Evolutionary conservation across 2,113 vertebrate genomes (phyloP), one percentile per base, ranked within the genome.

Genomic region (Peromyscus polionotus): DNA sequence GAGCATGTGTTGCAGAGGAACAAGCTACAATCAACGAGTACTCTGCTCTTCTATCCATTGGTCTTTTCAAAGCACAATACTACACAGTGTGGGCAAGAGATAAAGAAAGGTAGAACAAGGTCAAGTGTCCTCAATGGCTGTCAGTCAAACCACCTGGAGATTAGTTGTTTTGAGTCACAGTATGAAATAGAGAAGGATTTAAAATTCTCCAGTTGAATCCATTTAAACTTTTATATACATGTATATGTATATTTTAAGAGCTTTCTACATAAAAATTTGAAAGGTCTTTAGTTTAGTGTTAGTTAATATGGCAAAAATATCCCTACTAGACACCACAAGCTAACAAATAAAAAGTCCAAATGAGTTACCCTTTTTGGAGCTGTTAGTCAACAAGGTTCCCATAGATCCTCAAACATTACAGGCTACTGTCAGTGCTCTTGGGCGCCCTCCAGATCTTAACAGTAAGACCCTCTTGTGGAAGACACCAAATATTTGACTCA

Each of bases 71-170:
- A 54, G 31, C 14, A 24, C 67, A 39, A 33, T 36, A 3, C 7
- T 36, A 20, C 45, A 48, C 5, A 79, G 84, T 9, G 1, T 20
- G 45, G 1, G 79, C 36, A 48, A 75, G 57, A 20, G 51, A 63
- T 54, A 77, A 42, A 13, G 48, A 85, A 57, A 90, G 48, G 4
- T 3, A 33, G 75, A 90, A 12, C 59, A 65, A 72, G 7, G 45
- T 19, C 33, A n/a, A 19, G 16, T 26, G 42, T 65, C 79, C 97
- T 94, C 98, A 99, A 99, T 99, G 99, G 98, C 99, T 99, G 91
- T 98, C 72, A n/a, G 31, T 42, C 65, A 48, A 80, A 67, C 13
- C 4, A 67, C n/a, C 3, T 45, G 65, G 88, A 28, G 79, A 51
- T 7, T 48, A n/a, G 45, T 75, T 51, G 5, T 39, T 76, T 16